These are phyloP conservation scores for Pseudanteris insignis DNA, from an alignment of 2,888 invertebrate genomes.

Conservation along the genomic window DNA sequence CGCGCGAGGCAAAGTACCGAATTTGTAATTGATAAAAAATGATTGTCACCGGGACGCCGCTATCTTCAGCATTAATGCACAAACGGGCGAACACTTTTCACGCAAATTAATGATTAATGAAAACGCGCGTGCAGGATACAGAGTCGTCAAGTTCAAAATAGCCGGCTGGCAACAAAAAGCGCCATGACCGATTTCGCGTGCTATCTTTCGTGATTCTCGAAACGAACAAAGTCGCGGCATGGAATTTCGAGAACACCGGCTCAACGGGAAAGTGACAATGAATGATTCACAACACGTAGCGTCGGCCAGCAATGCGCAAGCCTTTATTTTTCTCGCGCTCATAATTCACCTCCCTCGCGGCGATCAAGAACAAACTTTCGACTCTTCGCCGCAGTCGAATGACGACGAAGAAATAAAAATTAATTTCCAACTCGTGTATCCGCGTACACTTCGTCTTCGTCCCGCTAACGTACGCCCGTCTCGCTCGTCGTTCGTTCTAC, in stretches of 20 bases:
- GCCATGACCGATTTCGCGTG: conserved; percentile 42
- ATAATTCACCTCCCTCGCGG: conserved; percentile 48
- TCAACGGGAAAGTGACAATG: conserved; percentile 49
- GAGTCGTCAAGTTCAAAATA: conserved; percentile 16
- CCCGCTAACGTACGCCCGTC: neutral
- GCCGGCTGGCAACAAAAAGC: conserved; percentile 25
- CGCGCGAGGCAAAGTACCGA: too few relatives aligned
- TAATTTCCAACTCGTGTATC: conserved; percentile 41
- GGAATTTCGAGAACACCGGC: conserved; percentile 43
- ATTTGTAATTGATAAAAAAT: conserved; percentile 2
- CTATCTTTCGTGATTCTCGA: conserved; percentile 37
- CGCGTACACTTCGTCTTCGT: conserved; percentile 9
- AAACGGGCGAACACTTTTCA: conserved; percentile 18
- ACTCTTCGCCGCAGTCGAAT: conserved; percentile 55
- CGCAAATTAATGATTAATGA: conserved; percentile 28
- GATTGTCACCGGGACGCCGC: too few relatives aligned
- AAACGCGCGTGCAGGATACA: conserved; percentile 10
- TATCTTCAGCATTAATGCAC: neutral
- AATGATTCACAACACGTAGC: conserved; percentile 50
- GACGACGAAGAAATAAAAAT: conserved; percentile 42
- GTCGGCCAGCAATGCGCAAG: conserved; percentile 37
- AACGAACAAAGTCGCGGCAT: conserved; percentile 40
- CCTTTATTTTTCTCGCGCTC: conserved; percentile 46
- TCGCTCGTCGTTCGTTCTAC: neutral
- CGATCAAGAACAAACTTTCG: conserved; percentile 42